These are phyloP conservation scores for Clanis bilineata DNA, from an alignment of 2,888 invertebrate genomes.

Conservation along the genomic window DNA sequence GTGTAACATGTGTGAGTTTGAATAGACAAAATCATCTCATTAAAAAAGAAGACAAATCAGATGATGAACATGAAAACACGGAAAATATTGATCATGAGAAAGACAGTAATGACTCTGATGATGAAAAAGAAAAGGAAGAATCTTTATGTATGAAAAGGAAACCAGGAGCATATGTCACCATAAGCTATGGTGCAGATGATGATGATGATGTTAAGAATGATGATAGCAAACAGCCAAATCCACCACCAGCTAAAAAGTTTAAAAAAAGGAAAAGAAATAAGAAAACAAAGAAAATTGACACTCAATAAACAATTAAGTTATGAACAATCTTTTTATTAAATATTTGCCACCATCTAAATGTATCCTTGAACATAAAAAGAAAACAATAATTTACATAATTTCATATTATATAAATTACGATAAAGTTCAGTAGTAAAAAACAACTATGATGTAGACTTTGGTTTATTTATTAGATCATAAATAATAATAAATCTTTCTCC, in stretches of 20 bases:
- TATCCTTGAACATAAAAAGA: constrained; percentile 3
- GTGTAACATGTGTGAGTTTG: constrained; percentile 88
- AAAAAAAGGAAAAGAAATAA: constrained; percentile 64
- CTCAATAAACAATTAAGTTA: constrained; percentile 1
- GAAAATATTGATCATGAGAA: constrained; percentile 36
- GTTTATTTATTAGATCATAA: constrained; percentile 81
- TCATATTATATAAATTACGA: constrained; percentile 63
- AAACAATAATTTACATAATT: constrained; percentile 26
- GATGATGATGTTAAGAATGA: constrained; percentile 39
- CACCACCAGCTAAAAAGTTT: constrained; percentile 56
- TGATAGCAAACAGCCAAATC: constrained; percentile 31
- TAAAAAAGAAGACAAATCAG: constrained; percentile 62
- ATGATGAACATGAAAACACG: constrained; percentile 35
- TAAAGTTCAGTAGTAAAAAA: constrained; percentile 58
- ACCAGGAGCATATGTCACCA: constrained; percentile 66
- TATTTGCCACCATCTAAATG: background rate
- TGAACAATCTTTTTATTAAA: background rate
- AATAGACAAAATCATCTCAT: constrained; percentile 71
- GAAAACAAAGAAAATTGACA: constrained; percentile 41
- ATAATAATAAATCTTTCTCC: constrained; percentile 76
- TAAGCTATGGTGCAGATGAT: constrained; percentile 62
- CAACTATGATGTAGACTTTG: constrained; percentile 77
- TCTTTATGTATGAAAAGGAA: constrained; percentile 49
- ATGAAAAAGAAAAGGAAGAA: constrained; percentile 31
- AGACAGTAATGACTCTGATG: constrained; percentile 48